phyloP scores from a whole-genome alignment of 2,888 invertebrate species.

The Dasysyrphus albostriatus region DNA sequence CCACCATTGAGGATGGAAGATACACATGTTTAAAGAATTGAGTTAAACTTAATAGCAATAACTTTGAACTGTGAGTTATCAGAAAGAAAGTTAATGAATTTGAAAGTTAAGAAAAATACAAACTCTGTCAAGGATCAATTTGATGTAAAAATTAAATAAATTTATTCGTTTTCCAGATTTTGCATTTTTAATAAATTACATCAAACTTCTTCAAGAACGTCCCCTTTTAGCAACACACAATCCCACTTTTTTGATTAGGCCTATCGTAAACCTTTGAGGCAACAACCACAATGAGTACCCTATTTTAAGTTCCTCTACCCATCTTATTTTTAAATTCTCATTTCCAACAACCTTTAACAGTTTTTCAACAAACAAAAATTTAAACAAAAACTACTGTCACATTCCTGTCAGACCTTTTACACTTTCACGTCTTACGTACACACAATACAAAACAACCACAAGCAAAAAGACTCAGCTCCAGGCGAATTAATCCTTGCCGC shows the following conservation, averaged over 20 bases:
- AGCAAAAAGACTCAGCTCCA: neutral
- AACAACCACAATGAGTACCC: neutral
- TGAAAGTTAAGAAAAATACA: too few species aligned
- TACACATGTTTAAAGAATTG: neutral
- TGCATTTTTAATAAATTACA: neutral
- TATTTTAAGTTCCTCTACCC: neutral
- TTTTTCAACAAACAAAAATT: neutral
- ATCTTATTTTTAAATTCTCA: neutral
- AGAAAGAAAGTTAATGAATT: too few species aligned
- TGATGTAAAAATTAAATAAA: too few species aligned
- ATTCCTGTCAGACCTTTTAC: slow-evolving; percentile 59
- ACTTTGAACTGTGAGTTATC: too few species aligned
- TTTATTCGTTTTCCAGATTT: too few species aligned
- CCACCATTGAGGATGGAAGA: neutral
- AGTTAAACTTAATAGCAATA: neutral
- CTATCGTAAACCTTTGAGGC: neutral
- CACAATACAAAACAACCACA: neutral
- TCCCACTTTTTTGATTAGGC: neutral
- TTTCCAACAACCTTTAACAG: slow-evolving; percentile 18
- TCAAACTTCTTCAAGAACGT: neutral
- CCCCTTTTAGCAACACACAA: neutral
- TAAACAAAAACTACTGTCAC: slow-evolving; percentile 48
- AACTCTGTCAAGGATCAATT: too few species aligned
- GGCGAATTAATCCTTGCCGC: slow-evolving; percentile 65
- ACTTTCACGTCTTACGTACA: slow-evolving; percentile 40